Base-by-base conservation (phyloP, 2,888 invertebrate genomes). In the Branchellion lobata region DNA sequence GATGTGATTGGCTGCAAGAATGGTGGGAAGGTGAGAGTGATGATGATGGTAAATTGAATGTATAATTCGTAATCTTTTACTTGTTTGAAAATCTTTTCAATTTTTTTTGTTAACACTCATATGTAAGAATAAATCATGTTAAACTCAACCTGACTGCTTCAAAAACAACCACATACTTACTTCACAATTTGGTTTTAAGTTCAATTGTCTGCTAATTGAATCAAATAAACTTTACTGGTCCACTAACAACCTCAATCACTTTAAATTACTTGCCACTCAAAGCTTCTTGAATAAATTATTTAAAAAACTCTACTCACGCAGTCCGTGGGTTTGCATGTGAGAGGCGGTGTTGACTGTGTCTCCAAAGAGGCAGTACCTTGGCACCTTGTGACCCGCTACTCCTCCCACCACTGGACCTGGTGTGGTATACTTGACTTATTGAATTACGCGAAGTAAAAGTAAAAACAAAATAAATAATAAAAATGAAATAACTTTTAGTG, bases 311-410 rank as follows among this genome's bases (percentile, higher is more conserved):
- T n/a, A n/a, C n/a, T n/a, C n/a, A 79, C 79, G 79, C 29, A 79
- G 31, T 65, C 79, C 79, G 29, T 68, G 74, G 14, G 75, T 31
- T 18, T 79, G 79, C 79, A 79, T 79, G n/a, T 75, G 51, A 11
- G 79, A 79, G n/a, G 79, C 79, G 1, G 75, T 75, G 79, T 79
- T 79, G 36, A 79, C 79, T 18, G 79, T 75, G 74, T 79, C 79
- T 11, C 81, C 81, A 53, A 81, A 81, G 33, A 81, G 74, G 76
- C 81, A 81, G 68, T 81, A 81, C 18, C 81, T 31, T 3, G 80
- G 80, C 80, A 80, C 79, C 71, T 80, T 81, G 80, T 80, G 78
- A 14, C 81, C 81, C 14, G 80, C 81, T 1, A 81, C 80, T 27
- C 80, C 81, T 29, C 80, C 81, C 21, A 81, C 81, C 14, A 71